Evolutionary conservation across 2,888 invertebrate genomes (phyloP).

Genomic region (Ichneumon xanthorius): DNA sequence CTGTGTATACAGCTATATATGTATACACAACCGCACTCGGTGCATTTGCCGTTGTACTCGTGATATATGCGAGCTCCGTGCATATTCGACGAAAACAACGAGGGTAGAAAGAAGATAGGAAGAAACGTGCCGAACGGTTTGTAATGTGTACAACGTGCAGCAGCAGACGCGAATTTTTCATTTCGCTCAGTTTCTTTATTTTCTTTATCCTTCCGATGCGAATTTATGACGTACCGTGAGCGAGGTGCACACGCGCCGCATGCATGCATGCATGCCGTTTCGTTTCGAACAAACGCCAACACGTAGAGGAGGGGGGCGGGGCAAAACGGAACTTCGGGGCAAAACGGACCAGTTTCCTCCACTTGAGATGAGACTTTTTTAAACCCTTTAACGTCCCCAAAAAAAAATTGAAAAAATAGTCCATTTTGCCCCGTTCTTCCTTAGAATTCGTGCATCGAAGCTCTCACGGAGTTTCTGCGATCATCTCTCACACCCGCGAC

Average conservation of each 20-base stretch:
- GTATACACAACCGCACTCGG: constrained; percentile 14
- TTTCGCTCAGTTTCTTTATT: constrained; percentile 38
- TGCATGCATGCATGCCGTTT: constrained; percentile 14
- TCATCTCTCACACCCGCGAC: constrained; percentile 46
- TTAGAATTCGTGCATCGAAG: constrained; percentile 54
- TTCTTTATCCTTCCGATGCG: constrained; percentile 38
- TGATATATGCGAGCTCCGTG: constrained; percentile 38
- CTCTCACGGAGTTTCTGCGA: constrained; percentile 18
- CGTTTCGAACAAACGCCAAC: constrained; percentile 60
- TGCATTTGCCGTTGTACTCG: constrained; percentile 43
- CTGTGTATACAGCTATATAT: constrained; percentile 17
- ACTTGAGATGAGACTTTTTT: no score
- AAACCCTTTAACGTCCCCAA: no score
- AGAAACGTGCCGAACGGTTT: constrained; percentile 55
- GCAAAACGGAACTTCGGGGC: no score
- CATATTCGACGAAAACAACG: constrained; percentile 23
- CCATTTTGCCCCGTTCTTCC: no score
- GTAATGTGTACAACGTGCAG: constrained; percentile 60
- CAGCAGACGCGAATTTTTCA: constrained; percentile 53
- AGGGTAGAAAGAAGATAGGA: constrained; percentile 17
- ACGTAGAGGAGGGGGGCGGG: constrained; percentile 24
- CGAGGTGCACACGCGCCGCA: constrained; percentile 35
- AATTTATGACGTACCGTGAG: constrained; percentile 58
- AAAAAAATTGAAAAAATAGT: no score
- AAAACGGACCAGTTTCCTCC: no score